Evolutionary conservation across 2,888 invertebrate species (phyloP).

Genomic region (Lasius platythorax): DNA sequence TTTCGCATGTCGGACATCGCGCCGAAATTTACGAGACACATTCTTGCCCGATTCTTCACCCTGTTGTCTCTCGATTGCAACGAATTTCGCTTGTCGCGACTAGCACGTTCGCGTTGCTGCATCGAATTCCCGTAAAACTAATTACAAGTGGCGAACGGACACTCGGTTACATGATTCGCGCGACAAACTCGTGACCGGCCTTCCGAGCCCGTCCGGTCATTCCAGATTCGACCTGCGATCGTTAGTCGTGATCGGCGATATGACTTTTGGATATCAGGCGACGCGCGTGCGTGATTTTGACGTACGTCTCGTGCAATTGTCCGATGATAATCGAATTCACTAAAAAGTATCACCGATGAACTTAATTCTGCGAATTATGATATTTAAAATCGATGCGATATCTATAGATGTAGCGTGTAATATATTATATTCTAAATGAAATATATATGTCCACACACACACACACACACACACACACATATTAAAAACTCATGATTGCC

Average conservation of each 20-base stretch:
- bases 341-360: not conserved
- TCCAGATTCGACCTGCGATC: constrained; percentile 48
- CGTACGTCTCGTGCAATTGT: not conserved
- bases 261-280: constrained; percentile 36
- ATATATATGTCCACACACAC: not conserved
- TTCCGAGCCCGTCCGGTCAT: constrained; percentile 41
- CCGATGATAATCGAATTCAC: constrained; percentile 6
- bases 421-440: not conserved
- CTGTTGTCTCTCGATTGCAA: not conserved
- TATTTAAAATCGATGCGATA: not conserved
- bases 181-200: constrained; percentile 57
- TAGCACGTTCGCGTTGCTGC: constrained; percentile 47
- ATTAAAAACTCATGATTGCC: too few relatives aligned
- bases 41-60: constrained; percentile 28
- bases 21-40: constrained; percentile 52
- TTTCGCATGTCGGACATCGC: constrained; percentile 13
- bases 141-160: constrained; percentile 64
- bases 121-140: constrained; percentile 68
- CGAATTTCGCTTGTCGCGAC: constrained; percentile 32
- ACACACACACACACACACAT: too few relatives aligned
- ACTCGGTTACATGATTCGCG: constrained; percentile 65
- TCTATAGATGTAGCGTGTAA: not conserved
- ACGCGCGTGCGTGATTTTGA: constrained; percentile 1
- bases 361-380: not conserved
- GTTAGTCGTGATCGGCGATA: constrained; percentile 45